phyloP scores from a whole-genome alignment of 2,797 vertebrate genomes.

The Lindbergichthys nudifrons region DNA sequence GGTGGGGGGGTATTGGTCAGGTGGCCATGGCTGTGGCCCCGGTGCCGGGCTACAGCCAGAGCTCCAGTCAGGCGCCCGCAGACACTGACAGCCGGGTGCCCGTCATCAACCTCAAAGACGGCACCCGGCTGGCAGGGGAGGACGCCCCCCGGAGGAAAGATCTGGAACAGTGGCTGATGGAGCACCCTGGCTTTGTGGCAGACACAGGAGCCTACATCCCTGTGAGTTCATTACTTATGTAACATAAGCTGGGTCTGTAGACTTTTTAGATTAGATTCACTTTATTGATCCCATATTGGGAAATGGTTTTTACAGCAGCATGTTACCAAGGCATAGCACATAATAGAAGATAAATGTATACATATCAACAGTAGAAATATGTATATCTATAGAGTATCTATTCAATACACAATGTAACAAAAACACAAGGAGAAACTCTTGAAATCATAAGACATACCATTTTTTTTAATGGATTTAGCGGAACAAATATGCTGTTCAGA shows the following conservation, averaged over 20 bases:
- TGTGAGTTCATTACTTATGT: slow-evolving; percentile 67
- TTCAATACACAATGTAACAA: no score
- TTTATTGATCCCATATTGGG: no score
- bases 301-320: no score
- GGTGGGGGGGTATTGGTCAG: slow-evolving; percentile 88
- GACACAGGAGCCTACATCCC: slow-evolving; percentile 96
- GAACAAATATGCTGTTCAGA: not conserved
- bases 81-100: slow-evolving; percentile 93
- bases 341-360: no score
- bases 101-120: slow-evolving; percentile 98
- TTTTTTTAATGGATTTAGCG: no score
- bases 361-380: no score
- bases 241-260: no score
- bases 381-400: no score
- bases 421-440: no score
- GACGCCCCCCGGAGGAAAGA: slow-evolving; percentile 95
- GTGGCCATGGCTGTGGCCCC: slow-evolving; percentile 81
- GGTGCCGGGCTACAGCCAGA: slow-evolving; percentile 78
- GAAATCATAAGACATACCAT: no score
- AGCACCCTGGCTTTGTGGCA: slow-evolving; percentile 96
- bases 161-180: slow-evolving; percentile 94
- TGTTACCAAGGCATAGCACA: no score
- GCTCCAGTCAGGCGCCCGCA: slow-evolving; percentile 78
- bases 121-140: slow-evolving; percentile 96
- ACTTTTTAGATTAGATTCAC: no score